Conservation (phyloP, 2,888 invertebrate genomes). For the Anthrax anthrax region DNA sequence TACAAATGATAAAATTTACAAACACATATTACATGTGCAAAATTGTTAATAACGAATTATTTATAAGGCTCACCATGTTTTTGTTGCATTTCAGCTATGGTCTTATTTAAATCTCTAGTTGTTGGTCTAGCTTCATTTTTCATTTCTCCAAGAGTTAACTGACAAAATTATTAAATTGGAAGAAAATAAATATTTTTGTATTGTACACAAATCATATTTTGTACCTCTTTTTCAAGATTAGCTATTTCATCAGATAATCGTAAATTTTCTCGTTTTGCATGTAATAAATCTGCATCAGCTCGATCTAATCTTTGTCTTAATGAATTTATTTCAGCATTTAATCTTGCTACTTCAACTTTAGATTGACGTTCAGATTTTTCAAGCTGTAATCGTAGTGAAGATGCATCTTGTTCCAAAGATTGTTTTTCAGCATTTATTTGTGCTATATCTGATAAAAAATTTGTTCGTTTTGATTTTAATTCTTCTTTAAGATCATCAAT, state of each 20-base stretch:
- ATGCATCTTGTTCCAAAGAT: conserved; percentile 64
- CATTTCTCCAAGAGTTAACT: conserved; percentile 46
- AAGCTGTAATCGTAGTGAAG: conserved; percentile 47
- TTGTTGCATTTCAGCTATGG: conserved; percentile 64
- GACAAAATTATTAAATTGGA: conserved; percentile 10
- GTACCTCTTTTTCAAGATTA: conserved; percentile 66
- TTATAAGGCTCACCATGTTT: conserved; percentile 73
- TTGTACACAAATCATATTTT: not conserved
- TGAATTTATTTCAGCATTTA: conserved; percentile 60
- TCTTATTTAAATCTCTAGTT: conserved; percentile 57
- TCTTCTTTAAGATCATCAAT: conserved; percentile 71
- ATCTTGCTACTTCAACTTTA: conserved; percentile 57
- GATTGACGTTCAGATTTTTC: conserved; percentile 62
- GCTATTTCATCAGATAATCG: conserved; percentile 65
- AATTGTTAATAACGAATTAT: too few relatives aligned
- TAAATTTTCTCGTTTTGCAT: conserved; percentile 65
- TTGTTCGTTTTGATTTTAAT: conserved; percentile 52
- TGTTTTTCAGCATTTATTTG: conserved; percentile 65
- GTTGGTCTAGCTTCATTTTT: conserved; percentile 44
- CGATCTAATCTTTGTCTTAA: conserved; percentile 62
- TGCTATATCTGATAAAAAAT: conserved; percentile 61
- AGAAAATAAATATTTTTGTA: not conserved
- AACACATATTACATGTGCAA: too few relatives aligned
- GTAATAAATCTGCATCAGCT: conserved; percentile 65
- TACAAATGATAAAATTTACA: too few relatives aligned